Percentiles rank a stretch among this genome's conserved stretches.
phyloP scores from a whole-genome alignment of 2,888 invertebrate species.

The Lordiphosa fenestrarum region DNA sequence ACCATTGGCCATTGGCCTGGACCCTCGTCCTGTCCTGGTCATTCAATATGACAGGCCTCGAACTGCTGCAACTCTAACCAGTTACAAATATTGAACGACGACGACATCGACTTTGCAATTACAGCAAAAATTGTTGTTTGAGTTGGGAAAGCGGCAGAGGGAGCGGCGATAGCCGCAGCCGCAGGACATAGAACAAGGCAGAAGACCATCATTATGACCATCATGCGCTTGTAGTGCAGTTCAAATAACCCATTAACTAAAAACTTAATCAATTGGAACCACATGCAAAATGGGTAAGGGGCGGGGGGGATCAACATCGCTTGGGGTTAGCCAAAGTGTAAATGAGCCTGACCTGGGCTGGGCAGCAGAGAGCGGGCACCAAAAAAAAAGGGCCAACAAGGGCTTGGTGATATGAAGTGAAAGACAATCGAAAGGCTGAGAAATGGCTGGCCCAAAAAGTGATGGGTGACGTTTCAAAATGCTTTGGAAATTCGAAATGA shows the following conservation, averaged over 20 bases:
- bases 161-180: conserved; percentile 28
- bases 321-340: conserved; percentile 14
- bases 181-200: conserved; percentile 44
- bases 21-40: conserved; percentile 16
- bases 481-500: too few relatives aligned
- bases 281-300: conserved; percentile 40
- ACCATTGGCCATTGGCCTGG: conserved; percentile 12
- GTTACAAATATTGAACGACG: conserved; percentile 64
- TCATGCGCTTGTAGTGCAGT: conserved; percentile 38
- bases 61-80: conserved; percentile 63
- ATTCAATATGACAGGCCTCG: conserved; percentile 56
- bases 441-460: too few relatives aligned
- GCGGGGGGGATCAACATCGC: too few relatives aligned
- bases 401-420: too few relatives aligned
- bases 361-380: conserved; percentile 5
- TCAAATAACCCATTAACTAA: conserved; percentile 78
- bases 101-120: conserved; percentile 59
- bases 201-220: conserved; percentile 11
- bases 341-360: conserved; percentile 29
- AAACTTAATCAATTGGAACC: conserved; percentile 78
- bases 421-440: too few relatives aligned
- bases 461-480: too few relatives aligned
- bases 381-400: too few relatives aligned
- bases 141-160: conserved; percentile 18
- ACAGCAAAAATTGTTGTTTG: conserved; percentile 69